phyloP scores from a whole-genome alignment of 2,113 vertebrate species.

The Octodon degus region DNA sequence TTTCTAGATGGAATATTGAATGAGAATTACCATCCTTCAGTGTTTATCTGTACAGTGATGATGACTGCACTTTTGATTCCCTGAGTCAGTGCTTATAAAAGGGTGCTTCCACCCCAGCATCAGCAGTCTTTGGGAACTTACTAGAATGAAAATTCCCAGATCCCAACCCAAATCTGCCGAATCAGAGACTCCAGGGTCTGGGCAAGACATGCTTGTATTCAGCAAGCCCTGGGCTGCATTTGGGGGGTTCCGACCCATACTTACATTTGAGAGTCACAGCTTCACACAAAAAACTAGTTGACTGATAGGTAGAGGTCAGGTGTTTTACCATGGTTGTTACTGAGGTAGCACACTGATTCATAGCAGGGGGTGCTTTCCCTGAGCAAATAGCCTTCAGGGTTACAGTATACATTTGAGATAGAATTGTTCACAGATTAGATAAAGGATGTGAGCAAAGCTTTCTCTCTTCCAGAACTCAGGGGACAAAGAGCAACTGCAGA shows the following conservation, averaged over 20 bases:
- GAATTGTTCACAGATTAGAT: slow-evolving; percentile 49
- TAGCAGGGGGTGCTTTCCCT: background rate
- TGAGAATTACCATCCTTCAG: background rate
- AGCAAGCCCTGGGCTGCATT: background rate
- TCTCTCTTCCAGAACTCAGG: background rate
- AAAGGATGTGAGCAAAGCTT: background rate
- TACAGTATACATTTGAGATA: background rate
- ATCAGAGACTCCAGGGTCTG: background rate
- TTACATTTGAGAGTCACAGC: background rate
- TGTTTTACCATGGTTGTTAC: background rate
- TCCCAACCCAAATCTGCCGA: background rate
- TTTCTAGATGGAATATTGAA: background rate
- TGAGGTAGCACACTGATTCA: slow-evolving; percentile 34
- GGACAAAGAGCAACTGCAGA: background rate
- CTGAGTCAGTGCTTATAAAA: slow-evolving; percentile 14
- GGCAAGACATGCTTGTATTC: background rate
- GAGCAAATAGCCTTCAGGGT: background rate
- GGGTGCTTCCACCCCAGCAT: background rate
- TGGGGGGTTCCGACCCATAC: too few relatives aligned
- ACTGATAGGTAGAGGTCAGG: background rate
- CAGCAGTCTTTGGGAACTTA: background rate
- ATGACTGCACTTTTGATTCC: background rate
- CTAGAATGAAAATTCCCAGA: background rate
- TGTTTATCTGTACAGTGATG: background rate
- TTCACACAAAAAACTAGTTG: background rate